Conservation (phyloP, 2,797 vertebrate species). For the Ceyx erithaca region DNA sequence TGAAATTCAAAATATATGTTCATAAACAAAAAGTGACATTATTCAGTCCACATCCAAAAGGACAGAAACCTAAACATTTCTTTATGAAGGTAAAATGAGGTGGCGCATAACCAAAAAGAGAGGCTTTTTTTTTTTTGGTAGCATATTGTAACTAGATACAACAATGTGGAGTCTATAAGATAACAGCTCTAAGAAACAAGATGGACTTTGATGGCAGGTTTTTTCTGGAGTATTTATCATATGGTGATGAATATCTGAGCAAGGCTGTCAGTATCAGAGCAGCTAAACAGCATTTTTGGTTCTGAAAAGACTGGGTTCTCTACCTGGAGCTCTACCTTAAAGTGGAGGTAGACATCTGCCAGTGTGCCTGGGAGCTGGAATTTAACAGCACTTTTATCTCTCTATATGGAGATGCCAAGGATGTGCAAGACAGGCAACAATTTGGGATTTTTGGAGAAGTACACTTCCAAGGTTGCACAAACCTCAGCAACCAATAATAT, state of each 20-base stretch:
- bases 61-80: slow-evolving; percentile 49
- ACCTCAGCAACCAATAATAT: not conserved
- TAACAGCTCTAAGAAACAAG: not conserved
- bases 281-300: not conserved
- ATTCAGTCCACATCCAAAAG: slow-evolving; percentile 34
- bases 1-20: slow-evolving; percentile 63
- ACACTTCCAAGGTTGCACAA: not conserved
- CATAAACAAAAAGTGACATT: slow-evolving; percentile 42
- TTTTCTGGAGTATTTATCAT: not conserved
- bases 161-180: not conserved
- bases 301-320: not conserved
- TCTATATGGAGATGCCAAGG: accelerated
- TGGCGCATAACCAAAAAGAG: slow-evolving; percentile 2
- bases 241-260: not conserved
- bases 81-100: slow-evolving; percentile 36
- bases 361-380: accelerated
- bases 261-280: not conserved
- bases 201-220: not conserved
- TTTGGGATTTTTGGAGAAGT: accelerated
- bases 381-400: not conserved
- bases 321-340: not conserved
- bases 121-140: not conserved
- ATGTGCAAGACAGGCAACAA: accelerated
- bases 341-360: not conserved
- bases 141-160: not conserved